Evolutionary conservation across 2,113 vertebrate genomes (phyloP).

Genomic region (Talpa occidentalis): DNA sequence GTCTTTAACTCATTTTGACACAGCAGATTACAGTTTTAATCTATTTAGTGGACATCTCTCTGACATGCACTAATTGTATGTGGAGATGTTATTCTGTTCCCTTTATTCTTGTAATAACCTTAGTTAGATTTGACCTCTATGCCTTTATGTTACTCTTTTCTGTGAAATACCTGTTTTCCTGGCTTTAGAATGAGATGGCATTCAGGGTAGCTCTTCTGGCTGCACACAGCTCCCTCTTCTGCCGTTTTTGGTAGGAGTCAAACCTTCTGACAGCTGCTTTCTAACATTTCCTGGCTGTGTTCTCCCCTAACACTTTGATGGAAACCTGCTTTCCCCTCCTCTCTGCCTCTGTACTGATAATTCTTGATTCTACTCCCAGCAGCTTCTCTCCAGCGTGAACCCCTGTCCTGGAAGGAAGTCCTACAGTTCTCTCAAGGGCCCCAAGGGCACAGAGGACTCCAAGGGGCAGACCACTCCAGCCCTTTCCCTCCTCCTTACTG

Average conservation of each 20-base stretch:
- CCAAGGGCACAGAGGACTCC: background rate
- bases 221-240: background rate
- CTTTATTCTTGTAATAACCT: background rate
- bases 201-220: constrained; percentile 22
- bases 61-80: background rate
- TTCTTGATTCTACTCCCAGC: background rate
- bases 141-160: constrained; percentile 11
- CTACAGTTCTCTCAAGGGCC: background rate
- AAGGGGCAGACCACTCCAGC: no score
- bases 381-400: background rate
- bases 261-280: background rate
- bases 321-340: background rate
- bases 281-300: background rate
- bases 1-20: constrained; percentile 19
- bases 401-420: background rate
- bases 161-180: constrained; percentile 40
- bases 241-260: background rate
- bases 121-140: background rate
- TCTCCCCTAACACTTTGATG: background rate
- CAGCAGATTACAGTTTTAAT: constrained; percentile 3
- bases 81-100: background rate
- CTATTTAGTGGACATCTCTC: background rate
- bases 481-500: background rate
- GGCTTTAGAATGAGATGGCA: constrained; percentile 7
- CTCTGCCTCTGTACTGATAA: background rate